Base-by-base conservation (phyloP, 2,113 vertebrate genomes). In the Pollachius pollachius region DNA sequence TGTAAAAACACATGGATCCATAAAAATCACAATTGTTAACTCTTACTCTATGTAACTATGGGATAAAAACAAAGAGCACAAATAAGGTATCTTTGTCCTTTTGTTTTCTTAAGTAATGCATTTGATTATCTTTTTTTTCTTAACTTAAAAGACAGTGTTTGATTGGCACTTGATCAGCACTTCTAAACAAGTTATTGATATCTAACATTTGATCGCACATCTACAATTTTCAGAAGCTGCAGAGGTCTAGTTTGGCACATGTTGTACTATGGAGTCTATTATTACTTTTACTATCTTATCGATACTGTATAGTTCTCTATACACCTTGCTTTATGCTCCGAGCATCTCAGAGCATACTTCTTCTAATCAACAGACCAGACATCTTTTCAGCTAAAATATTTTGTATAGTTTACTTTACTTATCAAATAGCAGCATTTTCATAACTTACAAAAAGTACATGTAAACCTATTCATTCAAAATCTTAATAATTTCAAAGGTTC, bases 381-480 rank as follows among this genome's bases (percentile, higher is more conserved):
- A 87, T 91, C 87, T 92, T 91, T 91, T 90, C 87, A 89, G 91
- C 91, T 91, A 88, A 92, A 92, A 91, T 92, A 90, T 91, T 92
- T 90, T 92, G 88, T 92, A 93, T 92, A 92, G 89, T 90, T 87
- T 86, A 90, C 75, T 80, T 79, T 75, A 81, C 91, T 92, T 93
- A 92, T 92, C 90, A 93, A 92, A 93, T 92, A 93, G 91, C 92
- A 93, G 91, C 92, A 93, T 92, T 90, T 92, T 92, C 89, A 92
- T 88, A 90, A 91, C 88, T 92, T 92, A 93, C 89, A 90, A 93
- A 92, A 91, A 93, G 90, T 92, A 93, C 91, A 91, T 92, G 91
- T 93, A 93, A 93, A 93, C 92, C 92, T 93, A 93, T 91, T 92
- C 91, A 93, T 92, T 92, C 91, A 92, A 92, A 91, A 93, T 88